A percentile compares a stretch with the other conserved stretches of the same genome.
These are phyloP conservation scores for Aphodius granarius DNA, from an alignment of 2,888 invertebrate species.

Conservation along the genomic window DNA sequence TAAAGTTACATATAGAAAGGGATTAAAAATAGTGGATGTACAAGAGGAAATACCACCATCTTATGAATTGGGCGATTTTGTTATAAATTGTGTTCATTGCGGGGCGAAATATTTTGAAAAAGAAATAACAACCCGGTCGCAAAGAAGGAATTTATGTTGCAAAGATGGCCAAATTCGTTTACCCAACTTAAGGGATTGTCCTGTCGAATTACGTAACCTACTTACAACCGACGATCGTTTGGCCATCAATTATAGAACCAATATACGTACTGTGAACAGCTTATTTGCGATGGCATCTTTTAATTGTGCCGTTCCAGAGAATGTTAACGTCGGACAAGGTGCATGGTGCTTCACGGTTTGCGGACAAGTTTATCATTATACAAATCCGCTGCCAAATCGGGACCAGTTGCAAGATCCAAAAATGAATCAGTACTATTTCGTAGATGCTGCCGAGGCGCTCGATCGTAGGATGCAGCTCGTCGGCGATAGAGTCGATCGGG, in stretches of 20 bases:
- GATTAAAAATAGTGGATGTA: neutral
- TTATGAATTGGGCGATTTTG: neutral
- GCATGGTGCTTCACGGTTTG: slow-evolving; percentile 24
- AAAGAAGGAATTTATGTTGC: neutral
- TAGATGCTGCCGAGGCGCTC: slow-evolving; percentile 25
- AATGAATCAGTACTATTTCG: slow-evolving; percentile 28
- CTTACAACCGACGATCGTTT: neutral
- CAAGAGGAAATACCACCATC: neutral
- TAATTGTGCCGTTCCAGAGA: slow-evolving; percentile 18
- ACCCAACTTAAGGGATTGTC: neutral
- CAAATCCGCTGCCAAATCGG: slow-evolving; percentile 11
- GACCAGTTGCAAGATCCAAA: neutral
- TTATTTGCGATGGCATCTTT: slow-evolving; percentile 31
- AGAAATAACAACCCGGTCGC: neutral
- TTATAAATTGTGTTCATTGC: neutral
- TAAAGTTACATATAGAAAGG: neutral
- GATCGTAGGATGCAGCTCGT: neutral
- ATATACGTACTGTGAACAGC: slow-evolving; percentile 25
- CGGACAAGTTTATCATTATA: slow-evolving; percentile 29
- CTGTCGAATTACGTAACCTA: neutral
- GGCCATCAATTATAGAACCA: neutral
- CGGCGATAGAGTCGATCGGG: neutral
- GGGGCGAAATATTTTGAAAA: neutral
- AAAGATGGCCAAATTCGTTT: neutral
- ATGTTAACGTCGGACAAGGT: slow-evolving; percentile 18